A percentile compares a stretch with the other conserved stretches of the same genome.
Evolutionary conservation across 2,888 invertebrate genomes (phyloP).

Genomic region (Drosophila buzzatii): DNA sequence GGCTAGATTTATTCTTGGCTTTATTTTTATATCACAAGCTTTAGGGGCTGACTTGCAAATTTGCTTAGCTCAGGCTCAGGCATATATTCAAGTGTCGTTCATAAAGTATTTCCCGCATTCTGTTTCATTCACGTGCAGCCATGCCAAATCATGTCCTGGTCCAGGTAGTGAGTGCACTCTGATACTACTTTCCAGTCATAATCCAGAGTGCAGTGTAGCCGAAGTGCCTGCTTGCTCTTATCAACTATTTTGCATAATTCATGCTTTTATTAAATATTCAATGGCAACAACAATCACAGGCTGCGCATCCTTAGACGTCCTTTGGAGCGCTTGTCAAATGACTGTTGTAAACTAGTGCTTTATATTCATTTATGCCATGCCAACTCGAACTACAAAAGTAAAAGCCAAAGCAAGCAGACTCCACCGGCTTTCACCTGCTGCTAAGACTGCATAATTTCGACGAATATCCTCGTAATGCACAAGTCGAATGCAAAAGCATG

Average conservation of each 20-base stretch:
- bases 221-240: conserved; percentile 15
- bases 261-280: conserved; percentile 68
- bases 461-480: conserved; percentile 7
- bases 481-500: conserved; percentile 23
- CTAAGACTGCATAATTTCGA: conserved; percentile 28
- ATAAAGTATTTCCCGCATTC: conserved; percentile 1
- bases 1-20: conserved; percentile 45
- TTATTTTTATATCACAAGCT: conserved; percentile 60
- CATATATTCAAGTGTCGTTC: conserved; percentile 35
- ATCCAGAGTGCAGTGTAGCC: conserved; percentile 25
- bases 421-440: conserved; percentile 3
- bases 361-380: conserved; percentile 72
- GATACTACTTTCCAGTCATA: conserved; percentile 2
- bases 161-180: conserved; percentile 4
- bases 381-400: conserved; percentile 17
- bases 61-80: conserved; percentile 10
- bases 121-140: conserved; percentile 15
- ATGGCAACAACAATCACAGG: conserved; percentile 35
- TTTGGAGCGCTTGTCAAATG: conserved; percentile 57
- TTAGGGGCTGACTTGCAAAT: conserved; percentile 71
- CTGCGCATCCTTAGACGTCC: conserved; percentile 29
- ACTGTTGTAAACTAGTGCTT: conserved; percentile 68
- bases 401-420: neutral
- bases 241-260: conserved; percentile 69
- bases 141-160: neutral